These are phyloP conservation scores for Drosophila simulans DNA, from an alignment of 1,140 invertebrate genomes.

Conservation along the genomic window DNA sequence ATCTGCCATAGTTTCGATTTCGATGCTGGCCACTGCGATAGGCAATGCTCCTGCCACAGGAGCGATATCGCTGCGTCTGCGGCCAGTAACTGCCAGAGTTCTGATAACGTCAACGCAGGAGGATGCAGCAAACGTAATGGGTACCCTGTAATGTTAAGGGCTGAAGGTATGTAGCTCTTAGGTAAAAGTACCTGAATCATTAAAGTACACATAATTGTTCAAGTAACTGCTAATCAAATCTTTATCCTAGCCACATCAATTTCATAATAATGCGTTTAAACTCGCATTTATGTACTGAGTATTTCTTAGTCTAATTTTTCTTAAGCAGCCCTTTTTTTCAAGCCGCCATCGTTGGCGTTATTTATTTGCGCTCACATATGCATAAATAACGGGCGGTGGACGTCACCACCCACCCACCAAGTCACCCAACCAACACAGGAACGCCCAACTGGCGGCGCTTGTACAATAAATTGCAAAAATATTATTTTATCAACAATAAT, in stretches of 20 bases:
- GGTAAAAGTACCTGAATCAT: background rate
- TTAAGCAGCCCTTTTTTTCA: conserved; percentile 4
- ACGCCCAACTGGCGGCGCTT: conserved; percentile 47
- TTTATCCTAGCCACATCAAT: too few species aligned
- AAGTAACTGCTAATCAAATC: too few species aligned
- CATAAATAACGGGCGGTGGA: conserved; percentile 67
- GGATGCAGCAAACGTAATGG: conserved; percentile 25
- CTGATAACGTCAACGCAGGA: conserved; percentile 75
- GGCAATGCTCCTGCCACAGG: conserved; percentile 51
- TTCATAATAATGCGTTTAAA: background rate
- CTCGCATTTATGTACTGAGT: background rate
- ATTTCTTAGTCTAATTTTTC: too few species aligned
- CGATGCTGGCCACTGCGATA: conserved; percentile 58
- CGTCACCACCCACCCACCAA: conserved; percentile 1
- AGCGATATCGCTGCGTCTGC: conserved; percentile 57
- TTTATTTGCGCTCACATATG: conserved; percentile 76
- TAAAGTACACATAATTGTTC: too few species aligned
- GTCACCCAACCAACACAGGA: conserved; percentile 21
- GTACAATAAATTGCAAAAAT: conserved; percentile 82
- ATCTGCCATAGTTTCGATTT: conserved; percentile 66
- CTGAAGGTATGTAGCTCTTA: background rate
- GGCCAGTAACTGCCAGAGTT: conserved; percentile 57
- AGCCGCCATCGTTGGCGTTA: conserved; percentile 45
- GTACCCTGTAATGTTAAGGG: background rate
- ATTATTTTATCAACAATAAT: conserved; percentile 84